Evolutionary conservation across 2,797 vertebrate genomes (phyloP).

Genomic region (Brachyrhaphis roseni): DNA sequence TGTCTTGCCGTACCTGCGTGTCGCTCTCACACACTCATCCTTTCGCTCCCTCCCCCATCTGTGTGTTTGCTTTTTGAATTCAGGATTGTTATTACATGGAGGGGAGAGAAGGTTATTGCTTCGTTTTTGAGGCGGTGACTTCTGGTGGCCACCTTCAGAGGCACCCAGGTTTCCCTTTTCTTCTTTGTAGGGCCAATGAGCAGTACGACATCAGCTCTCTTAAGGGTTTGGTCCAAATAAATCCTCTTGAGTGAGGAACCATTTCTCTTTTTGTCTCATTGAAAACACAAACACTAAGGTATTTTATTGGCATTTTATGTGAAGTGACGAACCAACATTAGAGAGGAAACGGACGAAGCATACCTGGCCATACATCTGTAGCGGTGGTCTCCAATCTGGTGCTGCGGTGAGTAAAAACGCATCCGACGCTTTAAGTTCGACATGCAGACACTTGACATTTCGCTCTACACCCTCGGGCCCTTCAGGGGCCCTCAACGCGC

Average conservation of each 20-base stretch:
- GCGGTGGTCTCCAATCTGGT: neutral
- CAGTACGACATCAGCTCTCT: neutral
- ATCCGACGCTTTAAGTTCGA: too few relatives aligned
- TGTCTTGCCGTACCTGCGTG: slow-evolving; percentile 36
- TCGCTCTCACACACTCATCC: slow-evolving; percentile 17
- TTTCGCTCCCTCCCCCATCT: slow-evolving; percentile 39
- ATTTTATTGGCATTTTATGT: neutral
- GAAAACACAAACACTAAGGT: neutral
- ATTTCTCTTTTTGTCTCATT: neutral
- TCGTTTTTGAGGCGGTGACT: slow-evolving; percentile 62
- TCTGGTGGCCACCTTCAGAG: slow-evolving; percentile 52
- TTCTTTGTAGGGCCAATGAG: neutral
- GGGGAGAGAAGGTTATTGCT: slow-evolving; percentile 75
- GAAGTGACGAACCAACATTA: neutral
- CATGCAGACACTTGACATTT: too few relatives aligned
- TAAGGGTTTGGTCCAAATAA: slow-evolving; percentile 1
- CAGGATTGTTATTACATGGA: slow-evolving; percentile 76
- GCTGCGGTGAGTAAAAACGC: neutral
- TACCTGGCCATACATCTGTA: neutral
- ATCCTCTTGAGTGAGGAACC: neutral
- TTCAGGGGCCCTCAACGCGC: too few relatives aligned
- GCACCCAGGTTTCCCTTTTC: slow-evolving; percentile 42
- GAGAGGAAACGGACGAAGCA: neutral
- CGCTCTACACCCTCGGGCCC: too few relatives aligned
- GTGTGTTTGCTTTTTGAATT: slow-evolving; percentile 76